phyloP scores from a whole-genome alignment of 2,888 invertebrate genomes.

The Spisula subtruncata region DNA sequence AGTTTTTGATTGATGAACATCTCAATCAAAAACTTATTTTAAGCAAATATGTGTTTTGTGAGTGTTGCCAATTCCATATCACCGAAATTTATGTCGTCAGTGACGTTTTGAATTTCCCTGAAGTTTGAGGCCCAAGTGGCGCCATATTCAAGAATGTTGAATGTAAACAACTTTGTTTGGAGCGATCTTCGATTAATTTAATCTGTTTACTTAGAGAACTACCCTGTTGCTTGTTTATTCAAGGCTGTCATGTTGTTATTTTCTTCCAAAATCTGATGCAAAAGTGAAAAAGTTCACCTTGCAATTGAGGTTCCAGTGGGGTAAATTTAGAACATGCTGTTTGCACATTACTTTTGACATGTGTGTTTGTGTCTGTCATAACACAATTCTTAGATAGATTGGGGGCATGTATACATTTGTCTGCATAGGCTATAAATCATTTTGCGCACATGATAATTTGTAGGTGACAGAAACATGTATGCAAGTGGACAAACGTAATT shows the following conservation, averaged over 20 bases:
- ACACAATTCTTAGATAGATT: background rate
- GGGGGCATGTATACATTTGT: too few relatives aligned
- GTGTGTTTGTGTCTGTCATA: background rate
- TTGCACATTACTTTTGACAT: background rate
- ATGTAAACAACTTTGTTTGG: constrained; percentile 5
- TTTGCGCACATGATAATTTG: too few relatives aligned
- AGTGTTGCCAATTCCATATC: constrained; percentile 16
- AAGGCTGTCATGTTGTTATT: background rate
- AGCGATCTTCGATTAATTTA: background rate
- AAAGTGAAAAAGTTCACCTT: background rate
- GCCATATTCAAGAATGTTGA: constrained; percentile 77
- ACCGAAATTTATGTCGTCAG: constrained; percentile 2
- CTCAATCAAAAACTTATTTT: background rate
- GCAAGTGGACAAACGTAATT: too few relatives aligned
- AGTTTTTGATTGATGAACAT: background rate
- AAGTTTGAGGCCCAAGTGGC: constrained; percentile 81
- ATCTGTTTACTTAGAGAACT: background rate
- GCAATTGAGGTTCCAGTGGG: constrained; percentile 19
- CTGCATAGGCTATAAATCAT: too few relatives aligned
- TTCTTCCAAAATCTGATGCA: background rate
- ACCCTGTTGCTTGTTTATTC: background rate
- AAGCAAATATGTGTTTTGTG: background rate
- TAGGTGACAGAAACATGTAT: too few relatives aligned
- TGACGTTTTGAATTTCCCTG: constrained; percentile 85
- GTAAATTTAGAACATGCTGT: background rate